Evolutionary conservation across 2,888 invertebrate genomes (phyloP).

Genomic region (Plemyria rubiginata): DNA sequence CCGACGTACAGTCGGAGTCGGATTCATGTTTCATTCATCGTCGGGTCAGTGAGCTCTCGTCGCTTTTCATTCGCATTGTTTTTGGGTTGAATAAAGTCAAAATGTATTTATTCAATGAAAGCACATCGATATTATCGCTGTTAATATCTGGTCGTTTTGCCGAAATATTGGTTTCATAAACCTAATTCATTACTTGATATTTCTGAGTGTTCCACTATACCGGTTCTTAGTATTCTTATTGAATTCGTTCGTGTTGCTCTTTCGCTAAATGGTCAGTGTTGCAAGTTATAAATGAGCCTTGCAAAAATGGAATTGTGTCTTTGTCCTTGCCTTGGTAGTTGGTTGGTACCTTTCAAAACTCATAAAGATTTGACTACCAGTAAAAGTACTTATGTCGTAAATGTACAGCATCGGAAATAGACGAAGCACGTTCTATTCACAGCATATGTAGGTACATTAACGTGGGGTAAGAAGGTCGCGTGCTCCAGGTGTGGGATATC

Average conservation of each 20-base stretch:
- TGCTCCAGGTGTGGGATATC: conserved; percentile 17
- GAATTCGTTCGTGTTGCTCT: conserved; percentile 1
- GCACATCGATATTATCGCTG: conserved; percentile 8
- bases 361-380: conserved; percentile 29
- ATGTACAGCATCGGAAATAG: conserved; percentile 36
- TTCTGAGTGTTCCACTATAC: not conserved
- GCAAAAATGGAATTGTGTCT: conserved; percentile 5
- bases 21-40: conserved; percentile 34
- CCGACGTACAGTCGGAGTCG: conserved; percentile 11
- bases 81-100: conserved; percentile 20
- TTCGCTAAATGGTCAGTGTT: conserved; percentile 7
- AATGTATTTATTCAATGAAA: too few relatives aligned
- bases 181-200: not conserved
- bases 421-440: conserved; percentile 32
- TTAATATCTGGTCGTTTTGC: not conserved
- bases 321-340: conserved; percentile 14
- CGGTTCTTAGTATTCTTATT: not conserved
- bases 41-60: conserved; percentile 20
- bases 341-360: conserved; percentile 22
- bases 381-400: conserved; percentile 39
- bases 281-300: conserved; percentile 12
- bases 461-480: conserved; percentile 29
- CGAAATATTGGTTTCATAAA: not conserved
- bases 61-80: conserved; percentile 20
- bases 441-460: conserved; percentile 34